Conservation (phyloP, 2,113 vertebrate species). For the Ornithorhynchus anatinus region DNA sequence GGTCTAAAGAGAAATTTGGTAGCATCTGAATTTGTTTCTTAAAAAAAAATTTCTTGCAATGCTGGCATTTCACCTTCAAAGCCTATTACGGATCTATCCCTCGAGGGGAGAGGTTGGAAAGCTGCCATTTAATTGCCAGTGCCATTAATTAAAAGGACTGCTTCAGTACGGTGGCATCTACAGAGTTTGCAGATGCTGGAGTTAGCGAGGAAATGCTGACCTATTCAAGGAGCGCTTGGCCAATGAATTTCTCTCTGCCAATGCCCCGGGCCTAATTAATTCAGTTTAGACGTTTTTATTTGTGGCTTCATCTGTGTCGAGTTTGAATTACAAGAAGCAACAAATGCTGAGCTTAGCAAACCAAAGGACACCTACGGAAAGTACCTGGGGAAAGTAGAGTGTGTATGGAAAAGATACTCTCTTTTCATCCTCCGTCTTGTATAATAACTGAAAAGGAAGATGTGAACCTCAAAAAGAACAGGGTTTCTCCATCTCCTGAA, state of each 20-base stretch:
- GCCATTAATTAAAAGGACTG: slow-evolving; percentile 55
- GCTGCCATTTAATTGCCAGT: slow-evolving; percentile 57
- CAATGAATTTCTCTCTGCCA: slow-evolving; percentile 27
- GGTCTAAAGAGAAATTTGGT: too few relatives aligned
- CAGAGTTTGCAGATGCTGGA: slow-evolving; percentile 23
- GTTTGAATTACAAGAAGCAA: slow-evolving; percentile 46
- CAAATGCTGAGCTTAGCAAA: slow-evolving; percentile 37
- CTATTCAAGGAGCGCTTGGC: background rate
- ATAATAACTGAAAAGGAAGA: slow-evolving; percentile 29
- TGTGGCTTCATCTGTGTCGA: slow-evolving; percentile 41
- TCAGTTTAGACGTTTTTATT: slow-evolving; percentile 45
- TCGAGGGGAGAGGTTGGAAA: slow-evolving; percentile 48
- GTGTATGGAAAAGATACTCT: background rate
- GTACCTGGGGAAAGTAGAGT: slow-evolving; percentile 19
- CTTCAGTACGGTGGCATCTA: slow-evolving; percentile 48
- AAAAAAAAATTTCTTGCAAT: slow-evolving; percentile 33
- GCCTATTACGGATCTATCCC: slow-evolving; percentile 39
- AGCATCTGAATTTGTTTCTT: slow-evolving; percentile 21
- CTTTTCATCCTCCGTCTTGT: slow-evolving; percentile 38
- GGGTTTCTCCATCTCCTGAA: slow-evolving; percentile 25
- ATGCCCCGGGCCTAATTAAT: slow-evolving; percentile 38
- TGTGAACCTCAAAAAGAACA: slow-evolving; percentile 32
- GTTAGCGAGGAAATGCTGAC: slow-evolving; percentile 44
- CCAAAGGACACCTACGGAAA: slow-evolving; percentile 18
- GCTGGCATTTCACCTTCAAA: slow-evolving; percentile 42